Conservation (phyloP, 2,113 vertebrate species). For the Talpa occidentalis region DNA sequence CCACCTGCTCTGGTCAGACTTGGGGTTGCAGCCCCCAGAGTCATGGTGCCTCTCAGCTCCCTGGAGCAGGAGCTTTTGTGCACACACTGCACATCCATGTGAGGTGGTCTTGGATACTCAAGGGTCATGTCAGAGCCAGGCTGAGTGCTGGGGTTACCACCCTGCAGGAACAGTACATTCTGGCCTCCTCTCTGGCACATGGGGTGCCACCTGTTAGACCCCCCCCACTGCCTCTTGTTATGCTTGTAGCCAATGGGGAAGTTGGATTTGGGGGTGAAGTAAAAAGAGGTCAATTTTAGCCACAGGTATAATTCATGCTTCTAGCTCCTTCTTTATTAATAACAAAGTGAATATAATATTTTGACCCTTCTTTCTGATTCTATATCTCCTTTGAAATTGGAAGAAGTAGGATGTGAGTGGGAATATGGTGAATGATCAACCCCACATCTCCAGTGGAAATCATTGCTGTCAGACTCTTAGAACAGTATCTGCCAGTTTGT, state of each 20-base stretch:
- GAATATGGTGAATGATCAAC: neutral
- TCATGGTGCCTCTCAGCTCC: neutral
- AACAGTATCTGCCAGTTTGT: neutral
- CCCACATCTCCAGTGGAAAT: neutral
- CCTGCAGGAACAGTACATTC: neutral
- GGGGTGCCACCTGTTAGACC: neutral
- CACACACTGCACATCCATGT: neutral
- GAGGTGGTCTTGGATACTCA: neutral
- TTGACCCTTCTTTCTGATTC: slow-evolving; percentile 25
- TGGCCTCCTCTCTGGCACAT: neutral
- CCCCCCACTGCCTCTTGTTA: neutral
- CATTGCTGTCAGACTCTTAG: neutral
- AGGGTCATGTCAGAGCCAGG: neutral
- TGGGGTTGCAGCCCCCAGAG: neutral
- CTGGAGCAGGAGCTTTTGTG: neutral
- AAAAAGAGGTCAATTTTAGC: neutral
- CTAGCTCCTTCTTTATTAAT: neutral
- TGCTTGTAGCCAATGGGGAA: neutral
- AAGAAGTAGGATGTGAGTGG: neutral
- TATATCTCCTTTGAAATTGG: neutral
- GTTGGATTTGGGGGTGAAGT: neutral
- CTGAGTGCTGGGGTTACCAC: neutral
- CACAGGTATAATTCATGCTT: neutral
- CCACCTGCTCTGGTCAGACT: neutral
- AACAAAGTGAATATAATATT: neutral